Base-by-base conservation (phyloP, 2,797 vertebrate genomes). In the Manis crassicaudata region DNA sequence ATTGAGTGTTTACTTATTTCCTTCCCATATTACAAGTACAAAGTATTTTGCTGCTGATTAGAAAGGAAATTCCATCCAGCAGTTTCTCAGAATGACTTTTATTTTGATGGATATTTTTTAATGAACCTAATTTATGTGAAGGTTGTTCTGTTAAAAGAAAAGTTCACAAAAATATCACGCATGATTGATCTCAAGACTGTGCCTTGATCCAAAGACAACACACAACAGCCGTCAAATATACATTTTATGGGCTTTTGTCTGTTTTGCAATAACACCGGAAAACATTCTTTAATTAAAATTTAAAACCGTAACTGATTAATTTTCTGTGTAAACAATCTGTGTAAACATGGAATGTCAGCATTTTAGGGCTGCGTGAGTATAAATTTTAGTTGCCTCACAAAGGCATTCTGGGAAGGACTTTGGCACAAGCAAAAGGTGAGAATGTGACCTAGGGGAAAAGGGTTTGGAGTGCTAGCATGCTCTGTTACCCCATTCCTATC, bases 261-360 rank as follows among this genome's bases (percentile, higher is more conserved):
- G 97, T 98, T 98, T 98, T 98, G 98, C 97, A 98, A 98, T 98
- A 98, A 98, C 98, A 98, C 97, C 97, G 96, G 98, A 98, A 98
- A 98, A 98, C 98, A 98, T 98, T 98, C 98, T 98, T 99, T 99
- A 99, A 99, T 99, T 98, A 99, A 99, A 98, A 98, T 99, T 99
- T 98, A 99, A 98, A 99, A 98, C 98, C 98, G 98, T 98, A 98
- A 99, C 98, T 98, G 98, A 99, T 99, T 99, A 98, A 98, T 99
- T 98, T 98, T 98, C 98, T 98, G 98, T 98, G 97, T 98, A 98
- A 98, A 98, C 98, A 98, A 97, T 97, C 97, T 88, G 92, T 98
- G 98, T 98, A 98, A 99, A 98, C 98, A 98, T 95, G 96, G 97
- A 95, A 98, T 98, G 98, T 98, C 98, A 98, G 98, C 98, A 96